These are phyloP conservation scores for Polypterus senegalus DNA, from an alignment of 2,113 vertebrate species.

Conservation along the genomic window DNA sequence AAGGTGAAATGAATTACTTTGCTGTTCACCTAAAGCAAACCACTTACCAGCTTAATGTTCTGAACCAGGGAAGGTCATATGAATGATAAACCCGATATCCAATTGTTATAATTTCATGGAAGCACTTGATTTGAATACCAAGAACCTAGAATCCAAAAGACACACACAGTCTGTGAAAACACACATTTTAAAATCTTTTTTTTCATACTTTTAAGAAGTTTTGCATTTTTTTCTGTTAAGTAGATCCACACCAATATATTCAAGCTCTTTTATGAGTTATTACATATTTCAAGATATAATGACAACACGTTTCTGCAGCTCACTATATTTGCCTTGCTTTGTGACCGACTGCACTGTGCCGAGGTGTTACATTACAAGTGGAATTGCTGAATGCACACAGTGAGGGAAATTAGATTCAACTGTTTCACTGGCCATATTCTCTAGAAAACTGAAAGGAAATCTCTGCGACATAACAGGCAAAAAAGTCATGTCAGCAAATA, in stretches of 20 bases:
- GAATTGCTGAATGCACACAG: too few species aligned
- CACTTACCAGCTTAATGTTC: constrained; percentile 89
- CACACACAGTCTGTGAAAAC: constrained; percentile 6
- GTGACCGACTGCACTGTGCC: too few species aligned
- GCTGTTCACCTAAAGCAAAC: neutral
- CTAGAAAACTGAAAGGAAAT: too few species aligned
- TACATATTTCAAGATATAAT: too few species aligned
- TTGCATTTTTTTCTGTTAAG: neutral
- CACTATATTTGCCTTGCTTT: too few species aligned
- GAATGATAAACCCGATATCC: constrained; percentile 93
- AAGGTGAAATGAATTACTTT: neutral
- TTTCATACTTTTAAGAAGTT: neutral
- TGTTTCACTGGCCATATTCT: too few species aligned
- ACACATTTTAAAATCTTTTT: neutral
- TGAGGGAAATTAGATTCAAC: too few species aligned
- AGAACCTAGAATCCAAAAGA: constrained; percentile 62
- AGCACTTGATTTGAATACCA: constrained; percentile 89
- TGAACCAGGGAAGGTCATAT: constrained; percentile 90
- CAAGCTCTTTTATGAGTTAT: neutral
- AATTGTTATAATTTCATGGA: constrained; percentile 95
- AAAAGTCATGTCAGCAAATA: too few species aligned
- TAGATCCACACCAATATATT: constrained; percentile 1
- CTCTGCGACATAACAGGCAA: too few species aligned
- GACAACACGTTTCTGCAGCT: too few species aligned
- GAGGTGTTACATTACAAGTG: neutral